Evolutionary conservation across 2,888 invertebrate species (phyloP).

Genomic region (Lasioglossum lativentre): DNA sequence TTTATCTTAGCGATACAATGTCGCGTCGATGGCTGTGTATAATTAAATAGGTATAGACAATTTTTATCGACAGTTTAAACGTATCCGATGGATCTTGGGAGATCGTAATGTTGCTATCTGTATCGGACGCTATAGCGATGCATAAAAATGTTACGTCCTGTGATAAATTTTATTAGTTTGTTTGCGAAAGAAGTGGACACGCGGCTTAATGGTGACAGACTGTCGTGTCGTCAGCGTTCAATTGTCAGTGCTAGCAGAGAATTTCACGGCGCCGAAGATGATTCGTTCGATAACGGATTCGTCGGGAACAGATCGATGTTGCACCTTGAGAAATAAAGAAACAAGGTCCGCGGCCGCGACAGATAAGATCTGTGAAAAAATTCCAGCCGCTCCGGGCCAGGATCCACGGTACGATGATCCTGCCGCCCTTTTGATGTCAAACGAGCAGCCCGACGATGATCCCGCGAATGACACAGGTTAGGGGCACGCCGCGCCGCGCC

Average conservation of each 20-base stretch:
- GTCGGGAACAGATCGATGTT: not conserved
- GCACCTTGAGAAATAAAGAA: conserved; percentile 23
- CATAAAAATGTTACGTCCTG: too few species aligned
- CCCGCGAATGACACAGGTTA: conserved; percentile 74
- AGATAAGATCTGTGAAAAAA: conserved; percentile 35
- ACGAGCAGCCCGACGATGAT: conserved; percentile 64
- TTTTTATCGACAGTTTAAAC: not conserved
- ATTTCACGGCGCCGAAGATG: conserved; percentile 31
- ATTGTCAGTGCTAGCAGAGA: conserved; percentile 36
- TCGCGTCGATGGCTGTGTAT: not conserved
- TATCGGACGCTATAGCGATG: too few species aligned
- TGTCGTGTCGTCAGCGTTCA: conserved; percentile 27
- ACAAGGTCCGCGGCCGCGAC: conserved; percentile 28
- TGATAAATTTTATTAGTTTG: too few species aligned
- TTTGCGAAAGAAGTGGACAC: not conserved
- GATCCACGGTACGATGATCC: conserved; percentile 52
- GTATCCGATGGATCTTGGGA: not conserved
- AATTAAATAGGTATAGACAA: not conserved
- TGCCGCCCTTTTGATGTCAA: conserved; percentile 77
- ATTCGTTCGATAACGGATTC: conserved; percentile 24
- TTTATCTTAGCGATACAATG: not conserved
- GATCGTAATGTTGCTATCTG: not conserved
- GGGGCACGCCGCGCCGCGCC: conserved; percentile 27
- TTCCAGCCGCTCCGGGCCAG: conserved; percentile 30
- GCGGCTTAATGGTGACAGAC: not conserved